Percentiles rank a stretch among this genome's conserved stretches.
phyloP scores from a whole-genome alignment of 2,888 invertebrate genomes.

The Agrochola macilenta region DNA sequence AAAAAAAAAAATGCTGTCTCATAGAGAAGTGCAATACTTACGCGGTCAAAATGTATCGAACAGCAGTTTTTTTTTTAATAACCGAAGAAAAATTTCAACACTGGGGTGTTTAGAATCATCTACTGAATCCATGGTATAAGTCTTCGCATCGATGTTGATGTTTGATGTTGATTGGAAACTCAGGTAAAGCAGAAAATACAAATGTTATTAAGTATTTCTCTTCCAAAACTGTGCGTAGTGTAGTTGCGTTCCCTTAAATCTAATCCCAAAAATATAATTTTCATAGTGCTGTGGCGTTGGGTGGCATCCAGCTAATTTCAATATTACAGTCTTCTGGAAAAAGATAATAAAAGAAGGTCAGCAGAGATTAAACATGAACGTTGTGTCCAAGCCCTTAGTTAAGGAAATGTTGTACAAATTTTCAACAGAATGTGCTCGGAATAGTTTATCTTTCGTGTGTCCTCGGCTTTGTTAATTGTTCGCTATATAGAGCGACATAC shows the following conservation, averaged over 20 bases:
- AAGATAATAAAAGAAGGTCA: neutral
- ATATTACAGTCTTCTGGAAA: neutral
- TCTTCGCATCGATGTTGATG: too few relatives aligned
- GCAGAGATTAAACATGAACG: neutral
- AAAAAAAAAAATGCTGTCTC: too few relatives aligned
- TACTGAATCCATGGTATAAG: too few relatives aligned
- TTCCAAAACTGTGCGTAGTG: neutral
- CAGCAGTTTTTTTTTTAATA: too few relatives aligned
- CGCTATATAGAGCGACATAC: constrained; percentile 35
- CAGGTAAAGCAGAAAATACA: neutral
- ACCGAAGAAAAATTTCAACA: too few relatives aligned
- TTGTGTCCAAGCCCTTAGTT: constrained; percentile 44
- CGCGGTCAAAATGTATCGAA: too few relatives aligned
- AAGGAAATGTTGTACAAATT: constrained; percentile 63
- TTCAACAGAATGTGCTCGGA: constrained; percentile 55
- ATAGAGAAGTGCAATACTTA: too few relatives aligned
- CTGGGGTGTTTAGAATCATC: too few relatives aligned
- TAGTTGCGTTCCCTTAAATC: neutral
- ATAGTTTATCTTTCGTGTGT: constrained; percentile 62
- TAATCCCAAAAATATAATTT: too few relatives aligned
- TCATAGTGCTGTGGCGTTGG: neutral
- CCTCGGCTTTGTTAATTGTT: constrained; percentile 61
- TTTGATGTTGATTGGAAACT: too few relatives aligned
- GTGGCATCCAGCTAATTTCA: neutral
- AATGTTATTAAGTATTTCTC: neutral